Evolutionary conservation across 2,797 vertebrate genomes (phyloP).

Genomic region (Dallia pectoralis): DNA sequence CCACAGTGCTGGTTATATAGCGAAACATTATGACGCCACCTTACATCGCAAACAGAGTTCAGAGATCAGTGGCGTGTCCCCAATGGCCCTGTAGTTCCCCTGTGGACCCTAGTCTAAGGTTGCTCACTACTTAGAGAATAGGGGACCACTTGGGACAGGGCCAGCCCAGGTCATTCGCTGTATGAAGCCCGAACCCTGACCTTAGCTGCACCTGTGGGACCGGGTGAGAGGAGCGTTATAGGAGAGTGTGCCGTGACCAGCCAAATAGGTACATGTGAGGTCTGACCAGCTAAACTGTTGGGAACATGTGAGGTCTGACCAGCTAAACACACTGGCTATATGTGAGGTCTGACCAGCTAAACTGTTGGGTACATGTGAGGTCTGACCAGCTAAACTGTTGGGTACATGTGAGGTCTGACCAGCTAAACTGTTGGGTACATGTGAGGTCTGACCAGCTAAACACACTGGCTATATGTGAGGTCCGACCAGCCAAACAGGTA

Average conservation of each 20-base stretch:
- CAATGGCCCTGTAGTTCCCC: not conserved
- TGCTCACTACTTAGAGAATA: not conserved
- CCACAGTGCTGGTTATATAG: constrained; percentile 22
- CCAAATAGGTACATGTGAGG: constrained; percentile 31
- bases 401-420: no score
- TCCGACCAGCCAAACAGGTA: no score
- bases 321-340: no score
- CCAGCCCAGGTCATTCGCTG: not conserved
- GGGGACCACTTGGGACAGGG: not conserved
- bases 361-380: no score
- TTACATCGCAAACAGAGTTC: constrained; percentile 49
- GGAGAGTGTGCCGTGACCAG: constrained; percentile 24
- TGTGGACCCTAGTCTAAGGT: not conserved
- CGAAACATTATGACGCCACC: constrained; percentile 41
- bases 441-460: no score
- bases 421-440: no score
- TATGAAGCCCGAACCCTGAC: constrained; percentile 19
- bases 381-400: no score
- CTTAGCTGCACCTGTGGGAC: constrained; percentile 19
- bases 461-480: no score
- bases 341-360: no score
- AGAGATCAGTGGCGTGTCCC: not conserved
- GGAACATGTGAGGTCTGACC: constrained; percentile 47
- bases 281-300: no score
- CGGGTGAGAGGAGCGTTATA: not conserved